phyloP scores from a whole-genome alignment of 2,797 vertebrate species.

The Simalia tracyae region DNA sequence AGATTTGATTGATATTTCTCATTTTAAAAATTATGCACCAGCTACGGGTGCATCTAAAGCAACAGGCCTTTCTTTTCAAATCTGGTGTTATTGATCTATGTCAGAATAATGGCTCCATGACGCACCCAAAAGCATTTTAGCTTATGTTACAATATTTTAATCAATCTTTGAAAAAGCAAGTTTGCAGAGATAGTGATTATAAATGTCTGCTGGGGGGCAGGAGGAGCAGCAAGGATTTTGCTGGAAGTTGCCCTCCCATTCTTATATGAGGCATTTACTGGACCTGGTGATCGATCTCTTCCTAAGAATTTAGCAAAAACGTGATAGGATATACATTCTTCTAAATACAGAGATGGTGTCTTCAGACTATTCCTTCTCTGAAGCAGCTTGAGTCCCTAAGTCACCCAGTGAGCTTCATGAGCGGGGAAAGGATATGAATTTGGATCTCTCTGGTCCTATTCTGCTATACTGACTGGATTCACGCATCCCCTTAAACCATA shows the following conservation, averaged over 20 bases:
- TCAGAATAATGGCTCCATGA: background rate
- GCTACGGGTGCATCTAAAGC: background rate
- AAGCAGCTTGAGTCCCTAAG: background rate
- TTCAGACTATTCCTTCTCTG: background rate
- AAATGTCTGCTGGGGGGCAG: background rate
- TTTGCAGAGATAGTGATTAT: background rate
- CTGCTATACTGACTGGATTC: background rate
- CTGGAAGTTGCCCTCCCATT: background rate
- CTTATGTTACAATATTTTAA: slow-evolving; percentile 9
- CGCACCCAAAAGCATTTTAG: background rate
- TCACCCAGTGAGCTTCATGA: background rate
- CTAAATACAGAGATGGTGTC: background rate
- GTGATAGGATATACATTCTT: background rate
- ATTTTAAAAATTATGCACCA: background rate
- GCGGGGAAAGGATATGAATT: background rate
- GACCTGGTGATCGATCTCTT: background rate
- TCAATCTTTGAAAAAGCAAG: background rate
- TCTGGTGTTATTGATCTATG: background rate
- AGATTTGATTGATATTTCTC: background rate
- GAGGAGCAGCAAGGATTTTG: background rate
- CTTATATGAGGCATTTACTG: background rate
- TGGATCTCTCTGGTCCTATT: background rate
- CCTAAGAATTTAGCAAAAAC: background rate
- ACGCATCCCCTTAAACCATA: background rate
- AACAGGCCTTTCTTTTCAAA: background rate